Base-by-base conservation (phyloP, 2,888 invertebrate species). In the Aporophyla lueneburgensis region DNA sequence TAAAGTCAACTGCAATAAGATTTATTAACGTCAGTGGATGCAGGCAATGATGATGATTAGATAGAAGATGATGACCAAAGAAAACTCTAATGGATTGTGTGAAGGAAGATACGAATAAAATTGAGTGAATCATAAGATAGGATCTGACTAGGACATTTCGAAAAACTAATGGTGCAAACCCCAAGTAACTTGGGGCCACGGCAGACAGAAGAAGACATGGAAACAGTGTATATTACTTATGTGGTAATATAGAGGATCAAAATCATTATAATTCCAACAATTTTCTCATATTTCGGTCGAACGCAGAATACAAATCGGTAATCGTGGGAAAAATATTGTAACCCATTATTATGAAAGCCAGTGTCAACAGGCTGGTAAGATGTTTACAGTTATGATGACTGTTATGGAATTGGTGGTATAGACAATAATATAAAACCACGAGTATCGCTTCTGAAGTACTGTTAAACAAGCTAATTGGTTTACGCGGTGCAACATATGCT, bases 271-370 rank as follows among this genome's bases (percentile, higher is more conserved):
- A 6, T 71, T 24, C n/a, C 19, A 40, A n/a, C 3, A 24, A 51
- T 69, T 71, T 33, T 49, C 71, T n/a, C 19, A 33, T 67, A 5
- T 9, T 67, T 21, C 5, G 24, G 46, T 56, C 49, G 40, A 5
- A 76, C n/a, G 19, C 16, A 66, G 19, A 77, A 75, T 58, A 51
- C 16, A 77, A 75, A 66, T 56, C 49, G 27, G 19, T 56, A 5
- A 49, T 27, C 40, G 56, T 77, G 78, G 19, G 27, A 56, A 56
- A 74, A 49, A 54, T 12, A 1, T 9, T 46, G 21, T 54, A 14
- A 7, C 21, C 71, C 5, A 43, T 43, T 70, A 27, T 71, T 46
- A n/a, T 43, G n/a, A 43, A 53, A 27, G 4, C 16, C 3, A 6
- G 43, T 71, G 43, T 49, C 56, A 75, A 56, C 24, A 27, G 19